phyloP scores from a whole-genome alignment of 2,888 invertebrate species.

The Pseudeuparius sepicola region DNA sequence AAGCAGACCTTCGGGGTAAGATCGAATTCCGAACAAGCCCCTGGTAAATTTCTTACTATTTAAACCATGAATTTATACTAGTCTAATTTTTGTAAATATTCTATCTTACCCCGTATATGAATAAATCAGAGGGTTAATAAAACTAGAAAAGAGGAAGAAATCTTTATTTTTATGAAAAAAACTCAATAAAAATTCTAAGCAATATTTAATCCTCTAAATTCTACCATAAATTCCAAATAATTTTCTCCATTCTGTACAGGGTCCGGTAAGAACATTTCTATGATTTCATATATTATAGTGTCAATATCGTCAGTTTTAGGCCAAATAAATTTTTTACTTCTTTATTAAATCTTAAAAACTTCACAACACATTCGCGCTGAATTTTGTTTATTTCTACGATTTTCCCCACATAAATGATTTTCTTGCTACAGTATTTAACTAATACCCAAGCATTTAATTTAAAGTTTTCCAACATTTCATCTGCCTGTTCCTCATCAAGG shows the following conservation, averaged over 20 bases:
- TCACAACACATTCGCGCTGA: slow-evolving; percentile 14
- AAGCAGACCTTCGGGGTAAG: too few relatives aligned
- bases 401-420: slow-evolving; percentile 9
- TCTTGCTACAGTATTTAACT: slow-evolving; percentile 11
- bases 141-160: slow-evolving; percentile 1
- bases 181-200: slow-evolving; percentile 1
- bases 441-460: slow-evolving; percentile 14
- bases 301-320: slow-evolving; percentile 13
- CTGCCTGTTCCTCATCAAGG: slow-evolving; percentile 12
- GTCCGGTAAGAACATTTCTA: slow-evolving; percentile 11
- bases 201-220: slow-evolving; percentile 12
- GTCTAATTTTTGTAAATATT: slow-evolving; percentile 2
- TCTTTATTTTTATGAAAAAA: slow-evolving; percentile 1
- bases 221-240: slow-evolving; percentile 11
- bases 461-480: slow-evolving; percentile 9
- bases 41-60: too few relatives aligned
- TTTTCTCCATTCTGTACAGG: slow-evolving; percentile 6
- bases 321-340: slow-evolving; percentile 8
- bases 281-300: slow-evolving; percentile 12
- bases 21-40: too few relatives aligned
- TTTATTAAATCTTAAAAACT: slow-evolving; percentile 13
- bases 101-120: slow-evolving; percentile 2
- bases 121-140: too few relatives aligned
- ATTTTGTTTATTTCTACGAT: slow-evolving; percentile 10
- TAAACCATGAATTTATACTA: slow-evolving; percentile 1